Evolutionary conservation across 1,140 invertebrate genomes (phyloP), one percentile per base, ranked within the genome.

Genomic region (Telenomus remus): DNA sequence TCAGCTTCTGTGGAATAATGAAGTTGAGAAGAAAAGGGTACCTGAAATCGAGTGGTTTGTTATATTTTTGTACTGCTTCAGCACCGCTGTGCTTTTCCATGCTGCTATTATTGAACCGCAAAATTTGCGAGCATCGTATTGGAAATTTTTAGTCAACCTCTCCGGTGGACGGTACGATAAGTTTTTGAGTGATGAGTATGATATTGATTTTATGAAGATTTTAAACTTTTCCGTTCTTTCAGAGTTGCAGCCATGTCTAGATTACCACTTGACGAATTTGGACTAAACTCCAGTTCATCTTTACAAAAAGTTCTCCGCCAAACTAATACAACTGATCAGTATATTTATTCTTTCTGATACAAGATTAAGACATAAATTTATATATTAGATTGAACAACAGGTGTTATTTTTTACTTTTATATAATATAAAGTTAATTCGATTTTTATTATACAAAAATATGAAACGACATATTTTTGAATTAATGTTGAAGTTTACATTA

Each of bases 11-110:
- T 92, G 92, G 84, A 90, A 89, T 68, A 85, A 89, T 33, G 91
- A 90, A 5, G 89, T 90, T 11, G 88, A 91, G 13, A 89, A 85
- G 19, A 88, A 90, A 55, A 84, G 89, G 55, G 69, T 93, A 46
- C 91, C 91, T 48, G 87, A 90, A 72, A 79, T 94, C 13, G 92
- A 91, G 27, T 89, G 91, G 60, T 92, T 92, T 59, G 89, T 87
- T 57, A 86, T 92, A 14, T 88, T 95, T 46, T 86, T 95, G n/a
- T 95, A 96, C 82, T 92, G 93, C 54, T 87, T 94, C 74, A 94
- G 94, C 68, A 95, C 94, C 7, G 93, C 94, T 15, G 84, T 94
- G 76, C 87, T 96, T 11, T 95, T 96, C 81, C 94, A 95, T 87
- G 92, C 91, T 39, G 94, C 93, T 71, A 91, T 95, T 19, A 69